A percentile compares a stretch with the other conserved stretches of the same genome.
phyloP scores from a whole-genome alignment of 1,140 invertebrate genomes.

The Pygmarrhopalites habei region DNA sequence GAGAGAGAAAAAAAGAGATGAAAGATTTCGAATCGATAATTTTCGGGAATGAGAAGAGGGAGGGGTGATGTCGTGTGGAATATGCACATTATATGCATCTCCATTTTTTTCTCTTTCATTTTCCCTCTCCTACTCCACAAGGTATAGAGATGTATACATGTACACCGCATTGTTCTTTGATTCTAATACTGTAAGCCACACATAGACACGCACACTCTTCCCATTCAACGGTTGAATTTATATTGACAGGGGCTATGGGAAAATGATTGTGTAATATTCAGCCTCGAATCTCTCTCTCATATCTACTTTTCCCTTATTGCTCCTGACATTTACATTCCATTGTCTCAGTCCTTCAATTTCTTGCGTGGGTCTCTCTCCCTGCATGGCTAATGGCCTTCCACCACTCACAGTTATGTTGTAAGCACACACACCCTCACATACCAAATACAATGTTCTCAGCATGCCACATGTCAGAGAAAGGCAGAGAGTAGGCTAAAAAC shows the following conservation, averaged over 20 bases:
- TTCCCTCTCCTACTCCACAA: neutral
- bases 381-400: neutral
- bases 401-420: neutral
- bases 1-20: neutral
- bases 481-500: too few relatives aligned
- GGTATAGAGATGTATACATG: neutral
- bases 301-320: neutral
- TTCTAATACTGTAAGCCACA: neutral
- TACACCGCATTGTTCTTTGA: neutral
- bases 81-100: neutral
- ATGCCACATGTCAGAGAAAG: too few relatives aligned
- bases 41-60: neutral
- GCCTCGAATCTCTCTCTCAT: neutral
- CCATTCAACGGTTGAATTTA: neutral
- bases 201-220: neutral
- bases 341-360: too few relatives aligned
- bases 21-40: conserved; percentile 9
- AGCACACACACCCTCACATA: too few relatives aligned
- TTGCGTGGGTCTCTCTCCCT: neutral
- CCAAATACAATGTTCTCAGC: too few relatives aligned
- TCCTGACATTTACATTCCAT: conserved; percentile 5
- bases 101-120: neutral
- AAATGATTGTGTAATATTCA: neutral
- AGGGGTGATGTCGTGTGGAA: neutral
- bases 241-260: neutral